Base-by-base conservation (phyloP, 2,113 vertebrate species). In the Amia ocellicauda region DNA sequence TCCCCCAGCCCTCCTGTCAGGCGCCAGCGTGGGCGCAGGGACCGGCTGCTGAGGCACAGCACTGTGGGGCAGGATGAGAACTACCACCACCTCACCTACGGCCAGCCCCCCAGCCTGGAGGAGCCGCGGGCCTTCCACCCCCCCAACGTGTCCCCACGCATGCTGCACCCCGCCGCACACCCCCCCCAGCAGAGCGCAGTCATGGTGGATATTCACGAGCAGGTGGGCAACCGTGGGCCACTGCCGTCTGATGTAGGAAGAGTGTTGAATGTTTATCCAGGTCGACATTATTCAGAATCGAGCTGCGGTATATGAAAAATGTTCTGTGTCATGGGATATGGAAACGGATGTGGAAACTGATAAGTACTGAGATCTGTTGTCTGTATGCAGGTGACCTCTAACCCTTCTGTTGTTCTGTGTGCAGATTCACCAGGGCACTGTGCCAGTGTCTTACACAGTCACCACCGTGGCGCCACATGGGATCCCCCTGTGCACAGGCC, bases 191-290 rank as follows among this genome's bases (percentile, higher is more conserved):
- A 94, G 74, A 96, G 93, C 51, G 80, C 94, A 63, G 82, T 98
- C 72, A 89, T 98, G 77, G 89, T 99, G 84, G 96, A 98, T 81
- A 86, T 98, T 60, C 96, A 98, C 24, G 96, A 98, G 66, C 95
- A 96, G 92, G 96, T 98, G 72, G 14, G 62, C 26, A 53, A 60
- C 31, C 7, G 29, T 23, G 16, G 27, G 13, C 9, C 22, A 53
- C 20, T 9, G 11, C 22, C 50, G 2, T 2, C 20, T 26, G 31
- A n/a, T n/a, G n/a, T n/a, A n/a, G n/a, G n/a, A n/a, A n/a, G n/a
- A n/a, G n/a, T n/a, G n/a, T n/a, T n/a, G n/a, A n/a, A n/a, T n/a
- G n/a, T n/a, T n/a, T n/a, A n/a, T n/a, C n/a, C n/a, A n/a, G n/a
- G n/a, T n/a, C n/a, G n/a, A n/a, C n/a, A n/a, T n/a, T n/a, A n/a